Evolutionary conservation across 2,888 invertebrate species (phyloP).

Genomic region (Protophormia terraenovae): DNA sequence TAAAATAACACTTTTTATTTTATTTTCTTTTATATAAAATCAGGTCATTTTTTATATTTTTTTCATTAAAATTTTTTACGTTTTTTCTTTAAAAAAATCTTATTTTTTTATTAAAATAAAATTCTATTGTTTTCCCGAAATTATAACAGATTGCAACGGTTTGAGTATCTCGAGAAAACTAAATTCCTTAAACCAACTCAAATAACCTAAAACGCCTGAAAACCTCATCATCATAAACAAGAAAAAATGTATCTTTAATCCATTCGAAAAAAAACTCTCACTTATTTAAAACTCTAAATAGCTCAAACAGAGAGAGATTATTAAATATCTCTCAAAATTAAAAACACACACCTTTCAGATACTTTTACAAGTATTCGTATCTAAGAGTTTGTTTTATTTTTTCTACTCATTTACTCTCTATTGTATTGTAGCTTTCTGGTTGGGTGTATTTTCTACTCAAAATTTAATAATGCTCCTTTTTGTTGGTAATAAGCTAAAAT

Average conservation of each 20-base stretch:
- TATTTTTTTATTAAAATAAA: background rate
- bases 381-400: background rate
- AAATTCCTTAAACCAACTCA: constrained; percentile 64
- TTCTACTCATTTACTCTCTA: too few species aligned
- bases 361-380: background rate
- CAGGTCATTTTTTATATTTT: background rate
- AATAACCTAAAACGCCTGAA: constrained; percentile 18
- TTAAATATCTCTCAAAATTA: too few species aligned
- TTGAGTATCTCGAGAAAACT: constrained; percentile 75
- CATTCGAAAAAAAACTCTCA: background rate
- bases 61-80: constrained; percentile 7
- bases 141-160: constrained; percentile 70
- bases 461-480: background rate
- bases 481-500: background rate
- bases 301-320: background rate
- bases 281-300: background rate
- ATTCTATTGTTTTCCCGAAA: constrained; percentile 55
- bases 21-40: background rate
- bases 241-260: background rate
- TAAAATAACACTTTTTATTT: background rate
- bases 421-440: constrained; percentile 41
- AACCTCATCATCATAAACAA: background rate
- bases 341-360: background rate
- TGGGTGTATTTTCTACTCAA: background rate
- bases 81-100: background rate